phyloP scores from a whole-genome alignment of 2,888 invertebrate species.

The Agonum fuliginosum region DNA sequence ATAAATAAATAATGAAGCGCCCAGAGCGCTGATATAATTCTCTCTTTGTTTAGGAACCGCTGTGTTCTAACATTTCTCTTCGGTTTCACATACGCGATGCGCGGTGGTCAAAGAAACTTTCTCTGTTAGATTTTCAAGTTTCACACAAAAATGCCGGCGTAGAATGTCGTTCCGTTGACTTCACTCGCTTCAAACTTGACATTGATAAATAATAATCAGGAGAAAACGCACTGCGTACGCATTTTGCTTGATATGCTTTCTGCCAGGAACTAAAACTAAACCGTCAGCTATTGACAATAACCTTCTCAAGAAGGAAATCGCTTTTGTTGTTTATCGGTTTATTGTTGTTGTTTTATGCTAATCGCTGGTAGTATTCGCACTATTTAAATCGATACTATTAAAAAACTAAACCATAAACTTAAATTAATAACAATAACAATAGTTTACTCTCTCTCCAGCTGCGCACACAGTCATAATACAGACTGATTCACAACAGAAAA shows the following conservation, averaged over 20 bases:
- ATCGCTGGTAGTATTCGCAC: neutral
- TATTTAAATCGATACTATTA: no score
- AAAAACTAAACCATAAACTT: no score
- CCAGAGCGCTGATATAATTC: no score
- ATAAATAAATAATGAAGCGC: neutral
- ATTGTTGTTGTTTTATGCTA: conserved; percentile 10
- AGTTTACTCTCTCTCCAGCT: no score
- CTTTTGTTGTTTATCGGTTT: neutral
- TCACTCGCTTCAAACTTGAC: conserved; percentile 24
- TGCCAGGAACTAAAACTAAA: neutral
- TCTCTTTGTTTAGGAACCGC: neutral
- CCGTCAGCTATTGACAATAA: conserved; percentile 39
- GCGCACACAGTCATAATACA: no score
- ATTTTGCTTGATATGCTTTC: neutral
- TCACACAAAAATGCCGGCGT: conserved; percentile 28
- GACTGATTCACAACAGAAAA: no score
- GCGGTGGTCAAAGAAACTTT: conserved; percentile 9
- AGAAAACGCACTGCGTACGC: conserved; percentile 30
- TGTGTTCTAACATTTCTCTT: conserved; percentile 17
- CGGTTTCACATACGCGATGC: conserved; percentile 19
- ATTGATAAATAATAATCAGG: conserved; percentile 50
- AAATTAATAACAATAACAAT: no score
- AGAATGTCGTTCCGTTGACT: conserved; percentile 2
- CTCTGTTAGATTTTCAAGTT: conserved; percentile 44
- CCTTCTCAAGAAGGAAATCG: conserved; percentile 29